Evolutionary conservation across 2,888 invertebrate species (phyloP).

Genomic region (Cephus sareptanus): DNA sequence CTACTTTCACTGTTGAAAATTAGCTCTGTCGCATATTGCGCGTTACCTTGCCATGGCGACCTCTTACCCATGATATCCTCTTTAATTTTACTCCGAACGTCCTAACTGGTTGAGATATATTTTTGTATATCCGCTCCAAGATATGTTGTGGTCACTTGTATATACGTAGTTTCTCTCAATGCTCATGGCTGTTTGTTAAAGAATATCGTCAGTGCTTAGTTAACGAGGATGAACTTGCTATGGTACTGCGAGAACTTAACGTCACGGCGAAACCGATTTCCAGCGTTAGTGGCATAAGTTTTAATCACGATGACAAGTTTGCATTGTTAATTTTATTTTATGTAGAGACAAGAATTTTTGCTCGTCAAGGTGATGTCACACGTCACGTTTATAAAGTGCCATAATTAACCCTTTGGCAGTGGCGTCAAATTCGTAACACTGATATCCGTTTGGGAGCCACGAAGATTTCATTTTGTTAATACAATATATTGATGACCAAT

Average conservation of each 20-base stretch:
- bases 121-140: not conserved
- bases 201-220: not conserved
- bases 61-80: not conserved
- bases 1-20: slow-evolving; percentile 59
- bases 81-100: not conserved
- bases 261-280: not conserved
- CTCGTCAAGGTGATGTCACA: not conserved
- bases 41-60: not conserved
- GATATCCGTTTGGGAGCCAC: too few relatives aligned
- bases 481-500: too few relatives aligned
- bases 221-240: not conserved
- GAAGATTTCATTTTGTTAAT: too few relatives aligned
- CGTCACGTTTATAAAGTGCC: too few relatives aligned
- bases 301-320: not conserved
- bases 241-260: not conserved
- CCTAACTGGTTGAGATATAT: not conserved
- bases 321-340: not conserved
- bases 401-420: not conserved
- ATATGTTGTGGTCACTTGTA: not conserved
- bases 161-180: not conserved
- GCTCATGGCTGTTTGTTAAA: not conserved
- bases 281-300: not conserved
- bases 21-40: slow-evolving; percentile 30
- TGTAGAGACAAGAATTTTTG: not conserved
- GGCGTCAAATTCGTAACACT: too few relatives aligned